Evolutionary conservation across 1,140 invertebrate species (phyloP).

Genomic region (Drosophila ohnishii): DNA sequence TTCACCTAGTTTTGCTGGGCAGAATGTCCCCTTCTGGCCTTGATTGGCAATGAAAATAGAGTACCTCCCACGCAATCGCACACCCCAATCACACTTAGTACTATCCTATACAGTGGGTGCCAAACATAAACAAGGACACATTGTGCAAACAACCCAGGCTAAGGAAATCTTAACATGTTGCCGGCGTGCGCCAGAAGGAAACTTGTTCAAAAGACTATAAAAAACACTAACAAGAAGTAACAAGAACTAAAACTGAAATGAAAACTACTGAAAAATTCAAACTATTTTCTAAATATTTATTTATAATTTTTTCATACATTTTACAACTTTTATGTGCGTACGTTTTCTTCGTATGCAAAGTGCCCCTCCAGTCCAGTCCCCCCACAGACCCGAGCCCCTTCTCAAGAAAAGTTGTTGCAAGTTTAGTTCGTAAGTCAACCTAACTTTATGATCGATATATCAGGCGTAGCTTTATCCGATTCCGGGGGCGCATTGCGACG

Average conservation of each 20-base stretch:
- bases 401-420: slow-evolving; percentile 60
- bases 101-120: slow-evolving; percentile 63
- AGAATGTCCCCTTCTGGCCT: slow-evolving; percentile 13
- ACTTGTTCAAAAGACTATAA: slow-evolving; percentile 78
- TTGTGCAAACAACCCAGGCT: slow-evolving; percentile 39
- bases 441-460: slow-evolving; percentile 67
- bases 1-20: slow-evolving; percentile 44
- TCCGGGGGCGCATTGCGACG: slow-evolving; percentile 24
- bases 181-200: slow-evolving; percentile 55
- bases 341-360: slow-evolving; percentile 42
- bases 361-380: neutral
- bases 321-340: slow-evolving; percentile 62
- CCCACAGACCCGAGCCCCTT: slow-evolving; percentile 9
- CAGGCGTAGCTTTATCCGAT: slow-evolving; percentile 73
- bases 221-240: slow-evolving; percentile 30
- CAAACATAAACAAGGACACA: slow-evolving; percentile 51
- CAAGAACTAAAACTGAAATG: slow-evolving; percentile 32
- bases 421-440: slow-evolving; percentile 67
- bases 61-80: slow-evolving; percentile 51
- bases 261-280: slow-evolving; percentile 47
- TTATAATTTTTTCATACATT: slow-evolving; percentile 73
- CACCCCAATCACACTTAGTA: slow-evolving; percentile 9
- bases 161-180: slow-evolving; percentile 47
- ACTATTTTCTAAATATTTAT: slow-evolving; percentile 81
- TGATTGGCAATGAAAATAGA: slow-evolving; percentile 50